Evolutionary conservation across 2,113 vertebrate species (phyloP), one percentile per base, ranked within the genome.

Genomic region (Peromyscus californicus): DNA sequence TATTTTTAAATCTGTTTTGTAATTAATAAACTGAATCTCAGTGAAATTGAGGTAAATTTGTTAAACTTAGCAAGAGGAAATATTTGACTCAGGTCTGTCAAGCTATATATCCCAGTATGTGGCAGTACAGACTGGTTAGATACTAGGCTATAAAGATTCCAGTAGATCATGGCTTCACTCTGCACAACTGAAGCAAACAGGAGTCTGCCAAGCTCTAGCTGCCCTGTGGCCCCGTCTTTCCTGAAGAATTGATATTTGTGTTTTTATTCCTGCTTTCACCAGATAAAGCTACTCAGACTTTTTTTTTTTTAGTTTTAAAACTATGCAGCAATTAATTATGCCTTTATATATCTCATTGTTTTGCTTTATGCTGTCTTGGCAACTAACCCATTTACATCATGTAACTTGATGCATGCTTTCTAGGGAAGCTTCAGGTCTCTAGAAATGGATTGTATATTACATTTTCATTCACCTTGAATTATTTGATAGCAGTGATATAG

Each of bases 21-120:
- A 96, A 93, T 91, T 33, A 95, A 89, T 83, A 92, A 93, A 51
- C 6, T 70, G 11, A 59, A 93, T 1, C 26, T 88, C 78, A 93
- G 42, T 84, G 67, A 94, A 96, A 84, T 91, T 87, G 48, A 80
- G 39, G 31, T 83, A 84, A 95, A 94, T 16, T 91, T 86, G n/a
- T 57, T 93, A 69, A 72, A 83, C 16, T 87, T 42, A 87, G 2
- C 84, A n/a, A 90, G n/a, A 93, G 31, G 5, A 26, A 69, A 7
- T 72, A 69, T 82, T 93, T 59, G 75, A 36, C 22, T 95, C 21
- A 51, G 7, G 4, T 51, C 10, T 89, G 8, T 67, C 33, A 48
- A 45, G 1, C 12, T 90, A 9, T 83, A 39, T 29, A 93, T 42
- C 15, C 88, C 45, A 5, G 4, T 69, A 59, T 59, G 57, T 15